phyloP scores from a whole-genome alignment of 1,140 invertebrate genomes.

The Drosophila setifemur region DNA sequence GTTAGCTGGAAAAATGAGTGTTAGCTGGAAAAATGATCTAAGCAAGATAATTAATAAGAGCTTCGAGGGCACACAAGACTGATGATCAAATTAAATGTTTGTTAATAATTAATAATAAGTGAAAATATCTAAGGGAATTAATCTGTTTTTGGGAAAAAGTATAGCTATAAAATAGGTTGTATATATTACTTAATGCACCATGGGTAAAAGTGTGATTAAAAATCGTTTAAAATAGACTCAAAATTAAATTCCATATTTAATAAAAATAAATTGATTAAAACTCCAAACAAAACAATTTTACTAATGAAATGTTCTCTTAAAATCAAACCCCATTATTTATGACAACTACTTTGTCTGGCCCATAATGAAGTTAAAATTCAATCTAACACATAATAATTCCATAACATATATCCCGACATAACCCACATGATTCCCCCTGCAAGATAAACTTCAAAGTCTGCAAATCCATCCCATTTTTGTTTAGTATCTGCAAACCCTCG shows the following conservation, averaged over 20 bases:
- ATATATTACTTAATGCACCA: too few relatives aligned
- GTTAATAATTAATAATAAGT: conserved; percentile 27
- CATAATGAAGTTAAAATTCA: conserved; percentile 76
- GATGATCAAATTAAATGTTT: conserved; percentile 32
- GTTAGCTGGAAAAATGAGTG: conserved; percentile 34
- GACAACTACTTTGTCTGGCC: not conserved
- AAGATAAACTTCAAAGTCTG: too few relatives aligned
- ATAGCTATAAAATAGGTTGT: not conserved
- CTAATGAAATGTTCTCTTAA: too few relatives aligned
- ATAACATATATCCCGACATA: too few relatives aligned
- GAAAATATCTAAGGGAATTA: not conserved
- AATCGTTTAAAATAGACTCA: too few relatives aligned
- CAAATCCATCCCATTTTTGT: not conserved
- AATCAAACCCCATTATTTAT: not conserved
- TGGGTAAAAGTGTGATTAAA: too few relatives aligned
- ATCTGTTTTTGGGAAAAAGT: not conserved
- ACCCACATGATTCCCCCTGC: too few relatives aligned
- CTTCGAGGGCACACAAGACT: conserved; percentile 10
- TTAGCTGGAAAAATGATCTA: conserved; percentile 31
- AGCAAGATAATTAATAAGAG: conserved; percentile 61
- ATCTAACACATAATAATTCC: conserved; percentile 71
- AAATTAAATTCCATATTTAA: not conserved
- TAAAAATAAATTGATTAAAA: too few relatives aligned
- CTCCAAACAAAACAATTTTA: too few relatives aligned
- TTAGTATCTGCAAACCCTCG: not conserved